Base-by-base conservation (phyloP, 2,113 vertebrate species). In the Calyptomena viridis region DNA sequence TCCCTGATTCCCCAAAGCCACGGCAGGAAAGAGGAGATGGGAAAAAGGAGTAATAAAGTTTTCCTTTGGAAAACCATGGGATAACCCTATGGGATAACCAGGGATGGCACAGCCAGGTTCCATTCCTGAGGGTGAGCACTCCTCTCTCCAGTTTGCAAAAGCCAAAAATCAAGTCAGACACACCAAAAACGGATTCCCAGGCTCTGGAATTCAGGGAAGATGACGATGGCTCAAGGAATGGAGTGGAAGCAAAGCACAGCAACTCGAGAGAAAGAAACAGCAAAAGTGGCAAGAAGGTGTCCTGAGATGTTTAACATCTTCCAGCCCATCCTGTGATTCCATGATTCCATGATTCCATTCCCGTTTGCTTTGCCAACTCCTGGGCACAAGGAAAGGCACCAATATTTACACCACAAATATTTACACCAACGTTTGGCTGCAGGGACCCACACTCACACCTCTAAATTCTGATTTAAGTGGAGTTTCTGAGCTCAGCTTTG, bases 211-310 rank as follows among this genome's bases (percentile, higher is more conserved):
- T 23, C 4, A 30, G 44, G 58, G 27, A 12, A 0, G 2, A 22
- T 2, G 37, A 31, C 2, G 10, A 30, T 3, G 7, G 15, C 18
- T 2, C 39, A 46, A 33, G 4, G 37, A 20, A n/a, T 0, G 18
- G 21, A 76, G 24, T 0, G 28, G 72, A 50, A 59, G 25, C 1
- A 72, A 55, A 59, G 20, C 1, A 1, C 37, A 78, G 31, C 3
- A 50, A 15, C 30, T 39, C 11, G 9, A 31, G 17, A 5, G 22
- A 19, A 59, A 25, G n/a, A 33, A 47, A 33, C 2, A 8, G 5
- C 28, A 2, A 0, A 56, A 47, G 20, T 0, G 22, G 63, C 30
- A 39, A 13, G 24, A 47, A 30, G 0, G 0, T 0, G 25, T 15
- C 22, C 12, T 3, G 0, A 2, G 35, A 19, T 10, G 6, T 13